Base-by-base conservation (phyloP, 1,140 invertebrate species). In the Drosophila mauritiana region DNA sequence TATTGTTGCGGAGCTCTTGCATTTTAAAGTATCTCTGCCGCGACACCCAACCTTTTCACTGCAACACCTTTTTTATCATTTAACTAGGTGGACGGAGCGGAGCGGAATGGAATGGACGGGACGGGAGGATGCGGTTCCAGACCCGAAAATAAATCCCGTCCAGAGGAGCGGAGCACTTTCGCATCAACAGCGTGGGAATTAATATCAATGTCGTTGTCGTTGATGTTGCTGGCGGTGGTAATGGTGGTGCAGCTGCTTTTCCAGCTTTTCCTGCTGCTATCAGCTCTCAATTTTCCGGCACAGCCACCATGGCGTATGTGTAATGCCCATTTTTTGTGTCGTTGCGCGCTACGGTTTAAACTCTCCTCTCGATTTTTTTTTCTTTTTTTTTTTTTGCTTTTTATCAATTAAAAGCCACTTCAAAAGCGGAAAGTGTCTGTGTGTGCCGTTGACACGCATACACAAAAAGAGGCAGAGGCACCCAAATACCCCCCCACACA, bases 331-430 rank as follows among this genome's bases (percentile, higher is more conserved):
- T 53, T 65, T 68, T 27, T 67, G 31, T 68, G 46, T 53, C 63
- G 68, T 64, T 74, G 34, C 58, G 78, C 58, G 68, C 57, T 65
- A 72, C 43, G 55, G 69, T 79, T 74, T 80, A 46, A 77, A 55
- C 82, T 77, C 65, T 75, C 59, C 53, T 51, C 10, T 17, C 20
- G 20, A 17, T 17, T 45, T 34, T 11, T 59, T 37, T 4, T 31
- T 37, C 25, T 54, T 63, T 59, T 56, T 73, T 68, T 69, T 64
- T 59, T 74, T 68, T 45, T 69, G 34, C 69, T 85, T 88, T 88
- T 89, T 90, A 90, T 86, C 86, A 90, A 90, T 90, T 90, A 90
- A 90, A 90, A 83, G 82, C 78, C 86, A 90, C 82, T 90, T 90
- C 79, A 90, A 90, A 90, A 90, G 86, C 86, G 81, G 86, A 90